phyloP scores from a whole-genome alignment of 2,113 vertebrate species.

The Tautogolabrus adspersus region DNA sequence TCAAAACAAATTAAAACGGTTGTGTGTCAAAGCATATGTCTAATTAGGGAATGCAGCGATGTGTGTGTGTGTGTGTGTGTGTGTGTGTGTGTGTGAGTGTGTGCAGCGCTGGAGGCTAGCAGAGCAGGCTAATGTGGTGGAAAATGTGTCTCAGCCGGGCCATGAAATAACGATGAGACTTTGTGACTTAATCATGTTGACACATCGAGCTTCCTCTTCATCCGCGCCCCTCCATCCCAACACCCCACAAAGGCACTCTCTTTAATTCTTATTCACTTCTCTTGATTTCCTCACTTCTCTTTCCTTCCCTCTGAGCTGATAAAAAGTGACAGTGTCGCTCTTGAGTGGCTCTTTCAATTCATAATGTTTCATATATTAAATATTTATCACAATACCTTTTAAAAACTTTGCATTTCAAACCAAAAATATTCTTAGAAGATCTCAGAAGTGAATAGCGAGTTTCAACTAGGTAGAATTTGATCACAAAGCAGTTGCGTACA shows the following conservation, averaged over 20 bases:
- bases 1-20: constrained; percentile 73
- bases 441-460: too few relatives aligned
- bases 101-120: constrained; percentile 69
- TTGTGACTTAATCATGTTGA: constrained; percentile 77
- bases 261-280: background rate
- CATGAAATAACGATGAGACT: constrained; percentile 82
- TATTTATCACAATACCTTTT: too few relatives aligned
- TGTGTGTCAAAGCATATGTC: constrained; percentile 78
- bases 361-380: background rate
- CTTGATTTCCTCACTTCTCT: background rate
- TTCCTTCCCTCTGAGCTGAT: constrained; percentile 19
- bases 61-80: constrained; percentile 21
- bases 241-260: background rate
- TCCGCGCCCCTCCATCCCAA: constrained; percentile 7
- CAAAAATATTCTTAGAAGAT: too few relatives aligned
- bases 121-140: constrained; percentile 81
- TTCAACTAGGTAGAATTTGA: too few relatives aligned
- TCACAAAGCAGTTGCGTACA: too few relatives aligned
- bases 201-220: constrained; percentile 53
- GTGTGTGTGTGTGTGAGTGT: constrained; percentile 33
- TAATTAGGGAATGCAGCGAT: constrained; percentile 65
- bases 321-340: constrained; percentile 34
- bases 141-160: constrained; percentile 77
- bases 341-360: constrained; percentile 13
- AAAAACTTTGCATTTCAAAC: too few relatives aligned